Base-by-base conservation (phyloP, 1,140 invertebrate genomes). In the Papilio dardanus region DNA sequence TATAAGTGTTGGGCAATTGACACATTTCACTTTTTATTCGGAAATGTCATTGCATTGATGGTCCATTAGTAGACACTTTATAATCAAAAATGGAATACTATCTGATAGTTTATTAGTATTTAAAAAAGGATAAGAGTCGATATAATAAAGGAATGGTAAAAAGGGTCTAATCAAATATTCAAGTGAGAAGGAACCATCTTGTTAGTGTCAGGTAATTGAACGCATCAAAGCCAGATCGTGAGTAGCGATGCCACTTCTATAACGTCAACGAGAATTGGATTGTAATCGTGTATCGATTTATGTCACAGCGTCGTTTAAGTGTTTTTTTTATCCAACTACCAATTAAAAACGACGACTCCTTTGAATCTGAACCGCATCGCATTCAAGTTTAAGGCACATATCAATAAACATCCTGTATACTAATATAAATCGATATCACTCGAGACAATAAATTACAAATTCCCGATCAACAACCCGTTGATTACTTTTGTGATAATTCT, bases 171-270 rank as follows among this genome's bases (percentile, higher is more conserved):
- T 82, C 82, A 79, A 79, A 77, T 80, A 77, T 80, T 67, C 71
- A 75, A 80, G 73, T 77, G 75, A 78, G 73, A 79, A 82, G 77
- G 77, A 83, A 81, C 79, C 78, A 76, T 81, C 85, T 86, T 79
- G 86, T 87, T 88, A 89, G 81, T 78, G 77, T 77, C 77, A 68
- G 69, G 80, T 86, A 89, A 87, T 88, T 88, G 84, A 87, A 88
- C 77, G 75, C 77, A 80, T 82, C 80, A 82, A 83, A 82, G 81
- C 76, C 67, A 77, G 54, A 75, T 81, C 80, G 81, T 77, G 75
- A 78, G 66, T 71, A 37, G 76, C 69, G 35, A 73, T 73, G 76
- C 76, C 74, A 75, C 77, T 50, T 76, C 74, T 77, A 28, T 76
- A 62, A 78, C 76, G 67, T 77, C 77, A 82, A 78, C 77, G 54